Evolutionary conservation across 2,888 invertebrate genomes (phyloP).

Genomic region (Pseudolycoriella hygida): DNA sequence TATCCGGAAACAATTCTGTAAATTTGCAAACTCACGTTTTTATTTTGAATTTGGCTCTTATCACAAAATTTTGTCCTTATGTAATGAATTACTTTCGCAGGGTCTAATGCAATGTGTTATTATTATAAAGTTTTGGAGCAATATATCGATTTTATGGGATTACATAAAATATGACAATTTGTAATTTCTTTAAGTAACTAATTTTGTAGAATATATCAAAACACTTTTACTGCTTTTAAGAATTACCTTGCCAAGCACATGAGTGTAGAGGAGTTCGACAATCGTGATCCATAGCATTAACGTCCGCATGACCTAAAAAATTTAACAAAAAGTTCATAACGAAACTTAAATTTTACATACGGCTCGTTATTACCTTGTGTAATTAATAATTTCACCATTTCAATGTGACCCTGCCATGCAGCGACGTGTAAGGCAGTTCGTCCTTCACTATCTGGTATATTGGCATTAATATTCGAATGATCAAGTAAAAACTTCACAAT

Average conservation of each 20-base stretch:
- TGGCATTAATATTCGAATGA: constrained; percentile 61
- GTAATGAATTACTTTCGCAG: too few relatives aligned
- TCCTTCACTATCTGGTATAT: constrained; percentile 78
- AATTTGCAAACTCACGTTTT: too few relatives aligned
- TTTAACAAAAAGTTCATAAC: not conserved
- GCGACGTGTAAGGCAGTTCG: constrained; percentile 80
- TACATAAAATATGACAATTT: too few relatives aligned
- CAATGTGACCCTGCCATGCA: constrained; percentile 86
- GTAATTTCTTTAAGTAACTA: too few relatives aligned
- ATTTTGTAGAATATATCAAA: too few relatives aligned
- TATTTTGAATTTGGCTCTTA: too few relatives aligned
- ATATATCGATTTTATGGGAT: too few relatives aligned
- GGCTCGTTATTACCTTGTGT: constrained; percentile 33
- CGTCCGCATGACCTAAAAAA: constrained; percentile 52
- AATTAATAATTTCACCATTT: constrained; percentile 76
- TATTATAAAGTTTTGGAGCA: too few relatives aligned
- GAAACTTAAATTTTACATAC: not conserved
- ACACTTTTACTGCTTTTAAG: too few relatives aligned
- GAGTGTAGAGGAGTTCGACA: constrained; percentile 82
- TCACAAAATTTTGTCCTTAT: too few relatives aligned
- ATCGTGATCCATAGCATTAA: constrained; percentile 77
- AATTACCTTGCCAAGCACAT: constrained; percentile 79
- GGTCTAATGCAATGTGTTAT: too few relatives aligned
- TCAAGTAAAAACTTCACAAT: constrained; percentile 69
- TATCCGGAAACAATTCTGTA: too few relatives aligned